phyloP scores from a whole-genome alignment of 2,888 invertebrate genomes.

The Calameuta idolon region DNA sequence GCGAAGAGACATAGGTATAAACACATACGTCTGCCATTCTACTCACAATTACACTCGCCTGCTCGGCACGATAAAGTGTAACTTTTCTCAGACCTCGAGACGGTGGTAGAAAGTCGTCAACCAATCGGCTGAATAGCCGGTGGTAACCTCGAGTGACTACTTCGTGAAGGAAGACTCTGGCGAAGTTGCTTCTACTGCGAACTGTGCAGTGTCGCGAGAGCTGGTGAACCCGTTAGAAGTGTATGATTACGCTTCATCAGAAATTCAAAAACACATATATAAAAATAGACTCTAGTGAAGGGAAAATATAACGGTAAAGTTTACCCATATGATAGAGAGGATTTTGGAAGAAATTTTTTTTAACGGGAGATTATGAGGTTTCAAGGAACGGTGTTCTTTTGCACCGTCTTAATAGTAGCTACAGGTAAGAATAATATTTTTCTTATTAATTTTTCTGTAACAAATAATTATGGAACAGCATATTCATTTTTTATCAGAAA shows the following conservation, averaged over 20 bases:
- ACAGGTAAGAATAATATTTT: slow-evolving; percentile 29
- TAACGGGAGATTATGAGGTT: slow-evolving; percentile 32
- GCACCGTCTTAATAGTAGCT: slow-evolving; percentile 37
- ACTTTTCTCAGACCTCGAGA: slow-evolving; percentile 41
- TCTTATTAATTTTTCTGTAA: not conserved
- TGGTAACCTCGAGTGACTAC: slow-evolving; percentile 31
- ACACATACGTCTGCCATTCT: not conserved
- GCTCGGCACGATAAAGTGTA: slow-evolving; percentile 23
- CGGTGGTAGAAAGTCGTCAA: slow-evolving; percentile 62
- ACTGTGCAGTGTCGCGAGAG: slow-evolving; percentile 28
- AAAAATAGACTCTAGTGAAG: not conserved
- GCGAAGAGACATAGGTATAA: not conserved
- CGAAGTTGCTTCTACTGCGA: slow-evolving; percentile 7
- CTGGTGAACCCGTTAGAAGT: slow-evolving; percentile 29
- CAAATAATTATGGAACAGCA: not conserved
- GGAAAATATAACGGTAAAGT: not conserved
- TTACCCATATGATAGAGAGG: not conserved
- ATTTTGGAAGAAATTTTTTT: not conserved
- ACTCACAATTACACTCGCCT: not conserved
- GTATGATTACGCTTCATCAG: not conserved
- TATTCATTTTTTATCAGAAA: not conserved
- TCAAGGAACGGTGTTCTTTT: slow-evolving; percentile 34
- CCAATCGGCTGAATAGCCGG: slow-evolving; percentile 54
- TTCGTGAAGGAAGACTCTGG: slow-evolving; percentile 25
- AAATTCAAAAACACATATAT: not conserved